Evolutionary conservation across 2,888 invertebrate genomes (phyloP), one percentile per base, ranked within the genome.

Genomic region (Dilophus febrilis): DNA sequence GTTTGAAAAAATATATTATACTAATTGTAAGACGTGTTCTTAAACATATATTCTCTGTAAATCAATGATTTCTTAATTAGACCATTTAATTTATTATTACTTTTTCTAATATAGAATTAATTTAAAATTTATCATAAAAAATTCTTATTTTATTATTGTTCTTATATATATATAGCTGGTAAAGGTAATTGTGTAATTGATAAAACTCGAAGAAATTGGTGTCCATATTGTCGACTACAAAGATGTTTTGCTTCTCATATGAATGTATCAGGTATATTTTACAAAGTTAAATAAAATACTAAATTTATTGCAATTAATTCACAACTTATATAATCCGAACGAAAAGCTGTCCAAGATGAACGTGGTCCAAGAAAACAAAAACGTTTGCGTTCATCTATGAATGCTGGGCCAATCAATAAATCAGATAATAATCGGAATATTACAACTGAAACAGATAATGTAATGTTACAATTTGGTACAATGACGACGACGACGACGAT

Each of bases 161-260:
- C 27, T 36, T 16, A 28, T 35, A 17, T 22, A 33, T 34, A 34
- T 18, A 30, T 26, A 77, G 77, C 81, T 44, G 80, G 79, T 2
- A 76, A 72, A 44, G 78, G 79, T 12, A 66, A 66, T 42, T 88
- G 87, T 53, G 61, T 74, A 1, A 70, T 88, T 37, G 86, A 88
- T 59, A 85, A 84, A 61, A 75, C 81, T 0, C 64, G 85, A 38
- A 62, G 87, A 45, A 88, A 88, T 59, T 87, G 86, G 87, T 88
- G 87, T 57, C 85, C 87, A 0, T 77, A 74, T 51, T 88, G 87
- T 53, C 68, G 87, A 29, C 65, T 87, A 13, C 75, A 78, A 52
- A 77, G 79, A 50, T 88, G 87, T 52, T 72, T 84, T 46, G 59
- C 69, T 2, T 79, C 79, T 35, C 70, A 72, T 46, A 87, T 87